Percentiles rank a stretch among this genome's conserved stretches.
Conservation (phyloP, 1,140 invertebrate species). For the Apis florea region DNA sequence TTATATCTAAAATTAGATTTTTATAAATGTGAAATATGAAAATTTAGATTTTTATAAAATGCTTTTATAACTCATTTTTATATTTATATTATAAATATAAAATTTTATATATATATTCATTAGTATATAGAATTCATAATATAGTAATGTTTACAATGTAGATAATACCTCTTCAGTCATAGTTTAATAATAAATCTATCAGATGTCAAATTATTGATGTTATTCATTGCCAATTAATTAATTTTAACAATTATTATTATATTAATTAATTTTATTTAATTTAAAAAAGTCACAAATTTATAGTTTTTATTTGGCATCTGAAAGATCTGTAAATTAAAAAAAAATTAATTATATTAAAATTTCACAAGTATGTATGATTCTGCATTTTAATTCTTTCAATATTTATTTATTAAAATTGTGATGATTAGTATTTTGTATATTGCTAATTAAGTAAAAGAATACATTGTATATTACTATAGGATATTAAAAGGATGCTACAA, state of each 20-base stretch:
- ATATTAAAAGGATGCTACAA: background rate
- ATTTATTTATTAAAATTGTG: background rate
- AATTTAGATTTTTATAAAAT: constrained; percentile 23
- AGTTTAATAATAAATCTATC: background rate
- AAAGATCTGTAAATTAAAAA: background rate
- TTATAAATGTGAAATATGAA: constrained; percentile 2
- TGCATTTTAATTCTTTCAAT: background rate
- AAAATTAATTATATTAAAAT: background rate
- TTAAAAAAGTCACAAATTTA: background rate
- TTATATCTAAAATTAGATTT: background rate
- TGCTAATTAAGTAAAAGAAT: background rate
- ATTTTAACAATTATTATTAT: background rate
- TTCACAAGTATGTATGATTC: background rate
- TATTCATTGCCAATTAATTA: background rate
- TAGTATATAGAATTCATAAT: constrained; percentile 35
- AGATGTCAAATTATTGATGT: constrained; percentile 7
- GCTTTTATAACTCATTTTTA: constrained; percentile 31
- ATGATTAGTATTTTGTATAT: background rate
- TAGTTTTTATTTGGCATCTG: background rate
- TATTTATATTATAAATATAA: constrained; percentile 47
- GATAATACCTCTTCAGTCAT: constrained; percentile 19
- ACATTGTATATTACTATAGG: background rate
- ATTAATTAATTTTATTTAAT: background rate
- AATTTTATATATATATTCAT: constrained; percentile 9
- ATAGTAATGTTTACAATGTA: constrained; percentile 28